Conservation (phyloP, 2,888 invertebrate species). For the Arenicola marina region DNA sequence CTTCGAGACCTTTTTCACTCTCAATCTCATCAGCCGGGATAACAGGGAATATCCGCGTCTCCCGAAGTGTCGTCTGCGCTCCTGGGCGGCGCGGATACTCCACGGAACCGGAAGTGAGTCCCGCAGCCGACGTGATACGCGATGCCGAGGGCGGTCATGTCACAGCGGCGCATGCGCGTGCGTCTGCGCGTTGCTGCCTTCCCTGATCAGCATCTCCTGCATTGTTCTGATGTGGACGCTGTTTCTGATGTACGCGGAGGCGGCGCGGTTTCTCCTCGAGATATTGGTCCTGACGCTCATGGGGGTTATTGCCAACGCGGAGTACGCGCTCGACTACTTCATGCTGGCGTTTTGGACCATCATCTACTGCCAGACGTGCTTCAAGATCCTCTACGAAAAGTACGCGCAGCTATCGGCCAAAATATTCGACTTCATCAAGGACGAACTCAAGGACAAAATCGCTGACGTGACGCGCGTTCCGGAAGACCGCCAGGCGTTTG, state of each 20-base stretch:
- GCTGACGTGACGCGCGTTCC: neutral
- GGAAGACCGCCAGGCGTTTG: neutral
- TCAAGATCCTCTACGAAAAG: neutral
- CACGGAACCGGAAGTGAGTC: too few relatives aligned
- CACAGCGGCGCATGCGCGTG: too few relatives aligned
- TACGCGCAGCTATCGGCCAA: neutral
- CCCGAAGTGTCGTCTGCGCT: neutral
- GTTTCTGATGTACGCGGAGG: neutral
- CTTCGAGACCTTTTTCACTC: neutral
- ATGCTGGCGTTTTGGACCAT: neutral
- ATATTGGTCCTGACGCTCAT: neutral
- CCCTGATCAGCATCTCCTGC: neutral
- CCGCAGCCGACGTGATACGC: too few relatives aligned
- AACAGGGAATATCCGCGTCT: neutral
- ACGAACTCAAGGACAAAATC: neutral
- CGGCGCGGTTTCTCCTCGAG: neutral
- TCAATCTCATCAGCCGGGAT: neutral
- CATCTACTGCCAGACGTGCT: neutral
- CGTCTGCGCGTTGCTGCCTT: neutral
- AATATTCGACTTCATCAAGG: neutral
- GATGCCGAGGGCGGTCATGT: too few relatives aligned
- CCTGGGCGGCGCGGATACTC: too few relatives aligned
- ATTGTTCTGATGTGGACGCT: neutral
- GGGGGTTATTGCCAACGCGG: neutral
- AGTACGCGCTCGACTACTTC: slow-evolving; percentile 1